A percentile compares a stretch with the other conserved stretches of the same genome.
These are phyloP conservation scores for Pteronura brasiliensis DNA, from an alignment of 2,113 vertebrate species.

Conservation along the genomic window DNA sequence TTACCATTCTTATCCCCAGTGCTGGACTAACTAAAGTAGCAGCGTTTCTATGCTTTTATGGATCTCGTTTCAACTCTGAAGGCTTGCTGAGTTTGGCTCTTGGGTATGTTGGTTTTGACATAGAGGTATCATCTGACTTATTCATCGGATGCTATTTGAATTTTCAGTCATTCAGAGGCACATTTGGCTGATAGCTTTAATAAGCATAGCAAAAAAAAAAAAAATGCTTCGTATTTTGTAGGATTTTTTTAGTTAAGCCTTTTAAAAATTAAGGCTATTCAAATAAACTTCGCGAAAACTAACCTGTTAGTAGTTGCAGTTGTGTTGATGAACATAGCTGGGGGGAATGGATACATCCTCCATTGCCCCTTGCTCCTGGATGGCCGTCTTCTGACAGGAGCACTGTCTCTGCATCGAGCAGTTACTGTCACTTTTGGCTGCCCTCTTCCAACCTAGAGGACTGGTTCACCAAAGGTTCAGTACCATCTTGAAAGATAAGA, in stretches of 20 bases:
- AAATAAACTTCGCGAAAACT: background rate
- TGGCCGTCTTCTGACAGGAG: background rate
- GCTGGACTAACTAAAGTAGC: background rate
- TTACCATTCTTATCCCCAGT: background rate
- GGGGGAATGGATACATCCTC: background rate
- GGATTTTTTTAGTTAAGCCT: constrained; percentile 7
- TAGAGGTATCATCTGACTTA: background rate
- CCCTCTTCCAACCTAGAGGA: background rate
- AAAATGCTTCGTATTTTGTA: background rate
- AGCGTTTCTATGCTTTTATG: background rate
- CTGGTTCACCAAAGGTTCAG: background rate
- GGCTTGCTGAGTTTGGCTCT: background rate
- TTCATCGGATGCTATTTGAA: background rate
- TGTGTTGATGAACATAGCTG: background rate
- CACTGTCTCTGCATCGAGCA: background rate
- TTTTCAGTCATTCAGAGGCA: background rate
- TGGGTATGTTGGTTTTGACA: background rate
- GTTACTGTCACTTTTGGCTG: background rate
- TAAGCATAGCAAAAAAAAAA: constrained; percentile 24
- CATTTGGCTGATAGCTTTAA: background rate
- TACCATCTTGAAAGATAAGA: background rate
- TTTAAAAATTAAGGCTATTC: background rate
- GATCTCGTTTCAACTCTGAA: background rate
- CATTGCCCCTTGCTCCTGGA: background rate
- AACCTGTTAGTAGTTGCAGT: background rate